Evolutionary conservation across 30 jellyfish, hydroid and myxozoan species (phyloP).

Genomic region (Hydra vulgaris): DNA sequence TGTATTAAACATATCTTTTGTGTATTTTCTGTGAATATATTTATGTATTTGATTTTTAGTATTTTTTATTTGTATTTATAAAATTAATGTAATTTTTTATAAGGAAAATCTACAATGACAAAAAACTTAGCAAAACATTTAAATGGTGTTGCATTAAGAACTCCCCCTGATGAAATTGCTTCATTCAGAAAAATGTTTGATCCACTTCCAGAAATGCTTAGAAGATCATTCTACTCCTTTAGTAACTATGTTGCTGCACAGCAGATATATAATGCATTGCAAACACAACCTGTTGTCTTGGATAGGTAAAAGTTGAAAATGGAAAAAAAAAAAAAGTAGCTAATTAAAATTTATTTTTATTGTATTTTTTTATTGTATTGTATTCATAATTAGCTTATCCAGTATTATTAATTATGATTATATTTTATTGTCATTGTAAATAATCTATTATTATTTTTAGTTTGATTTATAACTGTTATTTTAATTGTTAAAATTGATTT

Average conservation of each 20-base stretch:
- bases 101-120: conserved; percentile 33
- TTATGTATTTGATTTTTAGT: not conserved
- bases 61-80: not conserved
- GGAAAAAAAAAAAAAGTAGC: not conserved
- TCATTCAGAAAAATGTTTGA: conserved; percentile 24
- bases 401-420: too few species aligned
- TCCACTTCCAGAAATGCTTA: conserved; percentile 17
- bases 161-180: conserved; percentile 19
- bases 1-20: too few species aligned
- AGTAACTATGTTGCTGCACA: conserved; percentile 28
- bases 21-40: not conserved
- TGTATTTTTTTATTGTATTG: too few species aligned
- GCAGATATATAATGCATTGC: conserved; percentile 1
- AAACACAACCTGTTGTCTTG: conserved; percentile 27
- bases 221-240: conserved; percentile 27
- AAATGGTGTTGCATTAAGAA: conserved; percentile 14
- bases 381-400: too few species aligned
- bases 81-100: not conserved
- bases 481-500: too few species aligned
- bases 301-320: conserved; percentile 14
- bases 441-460: too few species aligned
- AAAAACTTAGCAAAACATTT: conserved; percentile 5
- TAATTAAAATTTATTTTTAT: too few species aligned
- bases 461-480: too few species aligned
- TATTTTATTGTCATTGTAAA: too few species aligned